Evolutionary conservation across 2,113 vertebrate species (phyloP).

Genomic region (Phylloscopus trochilus): DNA sequence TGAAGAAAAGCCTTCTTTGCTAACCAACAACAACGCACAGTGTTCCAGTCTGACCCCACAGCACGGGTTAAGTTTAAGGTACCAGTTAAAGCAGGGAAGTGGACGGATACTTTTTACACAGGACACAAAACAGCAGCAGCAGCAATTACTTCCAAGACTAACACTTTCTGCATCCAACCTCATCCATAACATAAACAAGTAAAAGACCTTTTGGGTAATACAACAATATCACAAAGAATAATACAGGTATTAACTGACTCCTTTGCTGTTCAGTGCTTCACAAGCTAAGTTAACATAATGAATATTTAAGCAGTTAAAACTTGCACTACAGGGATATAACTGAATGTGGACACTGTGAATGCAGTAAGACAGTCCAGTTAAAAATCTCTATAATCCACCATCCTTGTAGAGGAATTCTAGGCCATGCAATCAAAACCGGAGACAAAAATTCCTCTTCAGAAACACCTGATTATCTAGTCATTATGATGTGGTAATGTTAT

Average conservation of each 20-base stretch:
- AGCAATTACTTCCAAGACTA: background rate
- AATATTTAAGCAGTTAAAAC: background rate
- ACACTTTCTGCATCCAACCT: background rate
- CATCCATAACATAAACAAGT: background rate
- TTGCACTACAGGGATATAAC: background rate
- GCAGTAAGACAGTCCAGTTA: background rate
- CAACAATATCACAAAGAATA: background rate
- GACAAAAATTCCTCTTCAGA: conserved; percentile 30
- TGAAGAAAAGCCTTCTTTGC: background rate
- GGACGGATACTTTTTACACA: background rate
- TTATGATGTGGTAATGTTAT: conserved; percentile 23
- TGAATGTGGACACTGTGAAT: background rate
- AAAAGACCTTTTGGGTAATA: background rate
- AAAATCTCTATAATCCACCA: background rate
- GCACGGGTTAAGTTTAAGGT: background rate
- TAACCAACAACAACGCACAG: background rate
- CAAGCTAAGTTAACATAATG: background rate
- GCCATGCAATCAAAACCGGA: background rate
- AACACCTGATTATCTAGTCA: conserved; percentile 17
- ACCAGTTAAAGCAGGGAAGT: background rate
- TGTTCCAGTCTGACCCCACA: background rate
- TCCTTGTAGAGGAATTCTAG: background rate
- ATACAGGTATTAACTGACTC: background rate
- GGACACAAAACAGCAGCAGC: background rate
- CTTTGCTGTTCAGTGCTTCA: background rate